Percentiles rank a stretch among this genome's conserved stretches.
Evolutionary conservation across 2,888 invertebrate genomes (phyloP).

Genomic region (Stegophylla sp.): DNA sequence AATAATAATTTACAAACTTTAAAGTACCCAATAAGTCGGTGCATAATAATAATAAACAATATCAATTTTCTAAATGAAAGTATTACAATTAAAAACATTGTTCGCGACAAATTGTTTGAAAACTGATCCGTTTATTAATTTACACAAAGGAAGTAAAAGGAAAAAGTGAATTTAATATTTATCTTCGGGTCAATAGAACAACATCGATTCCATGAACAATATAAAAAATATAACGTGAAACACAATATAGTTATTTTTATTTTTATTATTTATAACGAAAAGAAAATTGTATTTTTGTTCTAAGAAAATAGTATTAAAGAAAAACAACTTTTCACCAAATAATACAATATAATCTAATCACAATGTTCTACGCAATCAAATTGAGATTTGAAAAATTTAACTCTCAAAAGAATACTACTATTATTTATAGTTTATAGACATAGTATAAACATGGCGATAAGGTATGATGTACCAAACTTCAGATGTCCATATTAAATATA

Average conservation of each 20-base stretch:
- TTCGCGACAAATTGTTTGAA: slow-evolving; percentile 1
- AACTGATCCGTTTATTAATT: not conserved
- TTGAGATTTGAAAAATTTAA: not conserved
- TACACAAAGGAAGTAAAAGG: not conserved
- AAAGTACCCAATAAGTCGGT: not conserved
- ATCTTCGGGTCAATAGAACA: not conserved
- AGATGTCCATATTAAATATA: slow-evolving; percentile 1
- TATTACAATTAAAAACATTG: slow-evolving; percentile 18
- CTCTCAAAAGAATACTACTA: not conserved
- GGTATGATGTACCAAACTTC: not conserved
- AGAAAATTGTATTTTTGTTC: not conserved
- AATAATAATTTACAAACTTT: slow-evolving; percentile 6
- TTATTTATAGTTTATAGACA: not conserved
- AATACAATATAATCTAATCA: not conserved
- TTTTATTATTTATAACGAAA: not conserved
- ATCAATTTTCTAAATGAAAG: not conserved
- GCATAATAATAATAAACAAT: not conserved
- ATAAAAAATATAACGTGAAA: not conserved
- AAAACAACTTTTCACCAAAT: not conserved
- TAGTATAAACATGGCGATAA: too few relatives aligned
- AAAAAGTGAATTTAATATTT: not conserved
- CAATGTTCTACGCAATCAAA: not conserved
- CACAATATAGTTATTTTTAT: slow-evolving; percentile 4
- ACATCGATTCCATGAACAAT: slow-evolving; percentile 22
- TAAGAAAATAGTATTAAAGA: not conserved